Evolutionary conservation across 2,797 vertebrate species (phyloP), one percentile per base, ranked within the genome.

Genomic region (Sternarchorhynchus goeldii): DNA sequence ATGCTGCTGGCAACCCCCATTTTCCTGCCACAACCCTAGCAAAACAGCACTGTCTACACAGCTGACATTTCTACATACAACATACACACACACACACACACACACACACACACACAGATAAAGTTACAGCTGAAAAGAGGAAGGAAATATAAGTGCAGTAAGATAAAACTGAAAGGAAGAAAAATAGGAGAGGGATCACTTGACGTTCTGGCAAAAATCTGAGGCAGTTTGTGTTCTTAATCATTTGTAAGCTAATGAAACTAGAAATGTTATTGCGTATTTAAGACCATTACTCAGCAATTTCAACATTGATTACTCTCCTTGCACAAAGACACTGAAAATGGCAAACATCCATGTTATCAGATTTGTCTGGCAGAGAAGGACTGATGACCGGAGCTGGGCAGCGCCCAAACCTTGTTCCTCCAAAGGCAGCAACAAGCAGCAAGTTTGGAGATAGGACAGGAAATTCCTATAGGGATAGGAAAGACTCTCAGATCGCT

Each of bases 271-370:
- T 53, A 63, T 50, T 4, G 3, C n/a, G 63, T 14, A 64, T 36
- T 25, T 25, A 25, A 25, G 25, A 77, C 45, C 60, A 79, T 80
- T 73, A 84, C 36, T n/a, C 56, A 62, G 78, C 73, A 31, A 18
- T 39, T 59, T 57, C 20, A 34, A 45, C 59, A 75, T 63, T 21
- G 64, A 73, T 59, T 66, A 55, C 71, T 45, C 39, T 20, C 45
- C 68, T 78, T 71, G 62, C 64, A 57, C 12, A 31, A 21, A 45
- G 56, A 75, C 16, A 18, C 31, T 66, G 74, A 53, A 50, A 32
- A 50, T 68, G 71, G 63, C 64, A 68, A 34, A 32, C 12, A 10
- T 39, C 53, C 67, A 76, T 10, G 50, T 69, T 29, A 20, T 78
- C 57, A 17, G 50, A 71, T 67, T 50, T 67, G 10, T 59, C 39